Evolutionary conservation across 2,888 invertebrate genomes (phyloP).

Genomic region (Melanophora roralis): DNA sequence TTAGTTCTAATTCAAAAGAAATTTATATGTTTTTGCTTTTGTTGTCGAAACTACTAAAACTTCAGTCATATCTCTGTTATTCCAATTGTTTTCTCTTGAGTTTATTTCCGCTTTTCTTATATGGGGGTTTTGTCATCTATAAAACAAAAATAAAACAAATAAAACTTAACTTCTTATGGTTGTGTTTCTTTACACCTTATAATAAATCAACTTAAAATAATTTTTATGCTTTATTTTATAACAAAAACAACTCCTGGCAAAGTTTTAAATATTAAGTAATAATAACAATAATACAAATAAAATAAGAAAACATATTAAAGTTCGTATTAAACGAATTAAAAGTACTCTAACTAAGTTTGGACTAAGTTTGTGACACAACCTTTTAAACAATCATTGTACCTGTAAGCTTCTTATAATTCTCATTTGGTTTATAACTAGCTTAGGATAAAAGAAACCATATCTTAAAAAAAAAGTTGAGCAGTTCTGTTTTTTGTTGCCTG

Average conservation of each 20-base stretch:
- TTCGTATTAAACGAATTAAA: no score
- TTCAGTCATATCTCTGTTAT: constrained; percentile 32
- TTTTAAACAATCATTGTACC: no score
- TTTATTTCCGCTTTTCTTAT: constrained; percentile 2
- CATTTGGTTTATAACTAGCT: no score
- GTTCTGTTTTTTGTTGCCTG: no score
- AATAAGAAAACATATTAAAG: neutral
- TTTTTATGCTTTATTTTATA: constrained; percentile 42
- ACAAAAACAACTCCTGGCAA: constrained; percentile 42
- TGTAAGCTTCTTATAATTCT: no score
- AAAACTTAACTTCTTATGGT: constrained; percentile 33
- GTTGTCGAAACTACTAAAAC: constrained; percentile 5
- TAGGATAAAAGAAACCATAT: no score
- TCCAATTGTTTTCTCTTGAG: constrained; percentile 12
- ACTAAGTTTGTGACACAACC: no score
- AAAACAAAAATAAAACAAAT: neutral
- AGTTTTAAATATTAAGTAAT: constrained; percentile 58
- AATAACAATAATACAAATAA: neutral
- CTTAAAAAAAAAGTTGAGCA: no score
- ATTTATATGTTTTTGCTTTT: neutral
- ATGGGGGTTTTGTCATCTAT: constrained; percentile 11
- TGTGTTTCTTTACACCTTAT: constrained; percentile 46
- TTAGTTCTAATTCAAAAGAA: constrained; percentile 5
- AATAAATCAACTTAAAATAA: constrained; percentile 59
- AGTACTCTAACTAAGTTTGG: no score